These are phyloP conservation scores for Hirtodrosophila histrioides DNA, from an alignment of 2,888 invertebrate species.

Conservation along the genomic window DNA sequence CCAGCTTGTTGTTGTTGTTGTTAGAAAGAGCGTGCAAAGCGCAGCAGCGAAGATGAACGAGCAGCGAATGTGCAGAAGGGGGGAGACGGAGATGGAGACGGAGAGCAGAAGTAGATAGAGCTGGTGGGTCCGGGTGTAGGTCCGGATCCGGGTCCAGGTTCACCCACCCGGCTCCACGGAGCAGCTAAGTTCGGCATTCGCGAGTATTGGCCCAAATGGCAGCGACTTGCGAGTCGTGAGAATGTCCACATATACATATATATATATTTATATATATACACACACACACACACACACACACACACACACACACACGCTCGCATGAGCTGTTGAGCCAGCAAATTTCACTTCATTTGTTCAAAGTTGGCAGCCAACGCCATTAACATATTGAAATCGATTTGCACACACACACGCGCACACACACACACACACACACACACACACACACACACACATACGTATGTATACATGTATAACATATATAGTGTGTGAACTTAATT, in stretches of 20 bases:
- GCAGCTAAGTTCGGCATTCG: slow-evolving; percentile 40
- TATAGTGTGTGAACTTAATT: slow-evolving; percentile 46
- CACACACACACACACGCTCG: slow-evolving; percentile 4
- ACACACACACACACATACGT: too few species aligned
- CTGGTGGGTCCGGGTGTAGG: neutral
- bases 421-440: too few species aligned
- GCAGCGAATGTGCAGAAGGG: slow-evolving; percentile 24
- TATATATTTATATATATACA: slow-evolving; percentile 2
- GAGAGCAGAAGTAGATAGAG: neutral
- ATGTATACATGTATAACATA: neutral
- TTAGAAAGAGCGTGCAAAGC: slow-evolving; percentile 31
- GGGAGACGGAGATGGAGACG: neutral
- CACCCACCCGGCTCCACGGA: slow-evolving; percentile 18
- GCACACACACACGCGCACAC: slow-evolving; percentile 18
- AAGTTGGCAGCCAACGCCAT: slow-evolving; percentile 57
- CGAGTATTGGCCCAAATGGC: slow-evolving; percentile 59
- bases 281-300: slow-evolving; percentile 2
- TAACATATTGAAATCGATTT: slow-evolving; percentile 78
- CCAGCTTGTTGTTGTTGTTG: slow-evolving; percentile 41
- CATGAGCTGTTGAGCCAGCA: slow-evolving; percentile 54
- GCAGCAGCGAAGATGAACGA: slow-evolving; percentile 58
- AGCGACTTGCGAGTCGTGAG: slow-evolving; percentile 51
- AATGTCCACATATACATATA: slow-evolving; percentile 44
- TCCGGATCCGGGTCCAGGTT: slow-evolving; percentile 39
- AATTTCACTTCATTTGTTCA: slow-evolving; percentile 71